Evolutionary conservation across 1,140 invertebrate species (phyloP).

Genomic region (Thalassaphorura encarpata): DNA sequence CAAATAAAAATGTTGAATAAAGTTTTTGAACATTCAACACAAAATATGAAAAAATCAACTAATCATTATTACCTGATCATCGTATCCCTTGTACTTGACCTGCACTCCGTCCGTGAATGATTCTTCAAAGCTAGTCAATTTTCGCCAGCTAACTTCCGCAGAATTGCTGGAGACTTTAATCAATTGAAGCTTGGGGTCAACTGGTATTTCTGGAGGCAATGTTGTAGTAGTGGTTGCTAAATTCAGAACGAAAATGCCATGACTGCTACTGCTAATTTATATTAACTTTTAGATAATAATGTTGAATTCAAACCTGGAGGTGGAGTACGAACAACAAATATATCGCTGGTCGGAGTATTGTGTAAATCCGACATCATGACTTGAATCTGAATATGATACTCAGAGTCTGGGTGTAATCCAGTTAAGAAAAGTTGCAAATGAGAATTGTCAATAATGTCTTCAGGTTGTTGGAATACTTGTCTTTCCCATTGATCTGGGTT

Average conservation of each 20-base stretch:
- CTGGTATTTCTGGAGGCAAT: slow-evolving; percentile 52
- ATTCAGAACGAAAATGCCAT: slow-evolving; percentile 4
- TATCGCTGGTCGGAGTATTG: slow-evolving; percentile 58
- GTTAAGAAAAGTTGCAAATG: slow-evolving; percentile 71
- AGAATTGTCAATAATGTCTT: slow-evolving; percentile 68
- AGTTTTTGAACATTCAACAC: background rate
- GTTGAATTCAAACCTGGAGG: slow-evolving; percentile 37
- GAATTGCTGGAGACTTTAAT: slow-evolving; percentile 64
- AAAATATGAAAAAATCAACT: background rate
- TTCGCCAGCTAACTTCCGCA: slow-evolving; percentile 66
- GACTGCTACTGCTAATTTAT: too few species aligned
- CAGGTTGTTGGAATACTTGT: slow-evolving; percentile 61
- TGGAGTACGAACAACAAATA: slow-evolving; percentile 59
- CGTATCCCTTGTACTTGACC: slow-evolving; percentile 57
- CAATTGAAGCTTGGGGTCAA: slow-evolving; percentile 60
- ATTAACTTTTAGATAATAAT: background rate
- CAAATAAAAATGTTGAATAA: background rate
- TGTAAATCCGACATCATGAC: slow-evolving; percentile 59
- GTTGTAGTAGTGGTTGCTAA: slow-evolving; percentile 41
- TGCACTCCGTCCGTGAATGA: slow-evolving; percentile 63
- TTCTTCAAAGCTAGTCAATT: slow-evolving; percentile 65
- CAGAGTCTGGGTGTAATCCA: slow-evolving; percentile 62
- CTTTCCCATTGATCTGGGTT: slow-evolving; percentile 52
- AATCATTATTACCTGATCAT: slow-evolving; percentile 43
- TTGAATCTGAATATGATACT: slow-evolving; percentile 68